Evolutionary conservation across 2,797 vertebrate species (phyloP).

Genomic region (Pangasius krempfi): DNA sequence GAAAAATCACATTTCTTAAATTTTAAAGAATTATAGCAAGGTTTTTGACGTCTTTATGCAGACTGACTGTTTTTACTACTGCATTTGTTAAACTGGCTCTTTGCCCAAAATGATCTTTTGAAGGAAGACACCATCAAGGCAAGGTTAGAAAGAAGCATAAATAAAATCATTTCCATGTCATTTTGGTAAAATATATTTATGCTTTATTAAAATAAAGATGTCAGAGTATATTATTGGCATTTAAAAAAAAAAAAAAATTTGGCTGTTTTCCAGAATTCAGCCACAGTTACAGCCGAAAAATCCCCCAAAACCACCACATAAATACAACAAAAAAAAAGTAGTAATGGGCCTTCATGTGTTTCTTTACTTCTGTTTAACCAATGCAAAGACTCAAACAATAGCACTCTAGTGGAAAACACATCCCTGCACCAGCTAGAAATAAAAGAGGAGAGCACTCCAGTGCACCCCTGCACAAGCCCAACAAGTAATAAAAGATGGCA

Average conservation of each 20-base stretch:
- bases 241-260: neutral
- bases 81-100: neutral
- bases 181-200: neutral
- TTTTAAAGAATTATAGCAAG: neutral
- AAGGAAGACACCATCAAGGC: neutral
- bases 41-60: neutral
- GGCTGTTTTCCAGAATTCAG: neutral
- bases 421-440: neutral
- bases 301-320: neutral
- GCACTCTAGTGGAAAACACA: neutral
- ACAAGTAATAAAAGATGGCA: conserved; percentile 54
- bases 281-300: neutral
- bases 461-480: conserved; percentile 45
- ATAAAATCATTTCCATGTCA: neutral
- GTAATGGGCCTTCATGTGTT: conserved; percentile 35
- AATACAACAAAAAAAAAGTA: neutral
- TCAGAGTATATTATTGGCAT: neutral
- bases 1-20: neutral
- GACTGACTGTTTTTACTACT: neutral
- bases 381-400: conserved; percentile 35
- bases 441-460: conserved; percentile 20
- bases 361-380: conserved; percentile 42
- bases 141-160: neutral
- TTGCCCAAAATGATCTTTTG: neutral
- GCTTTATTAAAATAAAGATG: neutral